phyloP scores from a whole-genome alignment of 2,113 vertebrate genomes.

The Heloderma charlesbogerti region DNA sequence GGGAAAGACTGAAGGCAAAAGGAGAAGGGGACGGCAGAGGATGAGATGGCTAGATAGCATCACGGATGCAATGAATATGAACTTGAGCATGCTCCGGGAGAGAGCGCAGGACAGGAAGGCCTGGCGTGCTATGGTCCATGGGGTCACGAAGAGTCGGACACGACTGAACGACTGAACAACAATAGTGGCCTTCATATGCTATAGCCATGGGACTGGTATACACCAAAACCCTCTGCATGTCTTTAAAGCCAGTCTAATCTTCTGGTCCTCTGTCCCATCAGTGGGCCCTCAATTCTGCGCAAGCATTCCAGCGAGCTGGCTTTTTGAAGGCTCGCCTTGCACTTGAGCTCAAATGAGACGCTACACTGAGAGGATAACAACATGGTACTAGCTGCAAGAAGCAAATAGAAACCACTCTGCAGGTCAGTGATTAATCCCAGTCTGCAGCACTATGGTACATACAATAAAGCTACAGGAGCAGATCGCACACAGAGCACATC shows the following conservation, averaged over 20 bases:
- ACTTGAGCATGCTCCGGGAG: too few species aligned
- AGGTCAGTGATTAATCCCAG: slow-evolving; percentile 24
- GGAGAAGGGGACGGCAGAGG: too few species aligned
- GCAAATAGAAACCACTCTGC: slow-evolving; percentile 2
- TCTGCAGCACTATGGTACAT: background rate
- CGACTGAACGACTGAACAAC: too few species aligned
- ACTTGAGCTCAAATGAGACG: background rate
- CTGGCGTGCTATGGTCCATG: too few species aligned
- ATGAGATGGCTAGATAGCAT: too few species aligned
- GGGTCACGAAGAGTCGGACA: too few species aligned
- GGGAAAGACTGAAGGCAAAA: too few species aligned
- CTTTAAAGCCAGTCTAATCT: background rate
- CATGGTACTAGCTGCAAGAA: background rate
- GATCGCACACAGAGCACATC: background rate
- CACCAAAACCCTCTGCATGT: background rate
- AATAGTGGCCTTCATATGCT: background rate
- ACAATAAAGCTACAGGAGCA: background rate
- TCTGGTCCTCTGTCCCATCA: background rate
- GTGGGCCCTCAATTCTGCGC: too few species aligned
- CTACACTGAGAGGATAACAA: slow-evolving; percentile 17
- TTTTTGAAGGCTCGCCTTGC: background rate
- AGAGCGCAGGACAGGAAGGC: too few species aligned
- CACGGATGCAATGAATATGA: too few species aligned
- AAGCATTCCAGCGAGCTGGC: background rate
- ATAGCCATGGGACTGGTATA: background rate